A percentile compares a stretch with the other conserved stretches of the same genome.
Conservation (phyloP, 2,888 invertebrate genomes). For the Podotricha telesiphe region DNA sequence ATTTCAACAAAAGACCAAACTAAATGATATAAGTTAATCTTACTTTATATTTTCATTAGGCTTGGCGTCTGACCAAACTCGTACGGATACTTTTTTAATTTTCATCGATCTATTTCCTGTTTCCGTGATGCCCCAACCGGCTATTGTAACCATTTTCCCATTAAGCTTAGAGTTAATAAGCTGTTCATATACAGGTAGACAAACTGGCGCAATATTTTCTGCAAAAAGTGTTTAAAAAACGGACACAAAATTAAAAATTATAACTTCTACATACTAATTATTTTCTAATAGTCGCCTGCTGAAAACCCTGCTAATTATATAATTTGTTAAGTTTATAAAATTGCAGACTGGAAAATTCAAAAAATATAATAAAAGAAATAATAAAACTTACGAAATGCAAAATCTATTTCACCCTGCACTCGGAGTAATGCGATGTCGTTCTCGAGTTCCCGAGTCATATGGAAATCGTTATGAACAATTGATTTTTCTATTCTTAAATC, state of each 20-base stretch:
- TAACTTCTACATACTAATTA: no score
- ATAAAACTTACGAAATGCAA: conserved; percentile 21
- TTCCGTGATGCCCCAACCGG: conserved; percentile 42
- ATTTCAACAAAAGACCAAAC: no score
- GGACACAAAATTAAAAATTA: no score
- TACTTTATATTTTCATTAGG: conserved; percentile 29
- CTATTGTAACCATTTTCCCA: conserved; percentile 28
- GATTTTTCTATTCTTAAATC: conserved; percentile 32
- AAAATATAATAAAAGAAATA: not conserved
- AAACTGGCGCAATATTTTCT: conserved; percentile 40
- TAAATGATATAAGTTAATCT: not conserved
- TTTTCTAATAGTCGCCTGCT: no score
- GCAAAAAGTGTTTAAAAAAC: not conserved
- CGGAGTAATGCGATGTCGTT: conserved; percentile 45
- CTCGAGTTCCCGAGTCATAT: not conserved
- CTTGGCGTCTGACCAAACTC: conserved; percentile 19
- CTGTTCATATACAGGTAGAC: conserved; percentile 35
- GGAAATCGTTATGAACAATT: conserved; percentile 29
- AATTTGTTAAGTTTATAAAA: no score
- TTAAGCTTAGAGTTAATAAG: conserved; percentile 15
- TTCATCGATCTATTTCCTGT: not conserved
- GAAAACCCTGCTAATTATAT: no score
- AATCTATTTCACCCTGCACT: conserved; percentile 36
- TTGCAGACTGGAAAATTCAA: not conserved
- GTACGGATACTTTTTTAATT: conserved; percentile 38